A percentile compares a stretch with the other conserved stretches of the same genome.
phyloP scores from a whole-genome alignment of 2,797 vertebrate genomes.

The Allobates femoralis region DNA sequence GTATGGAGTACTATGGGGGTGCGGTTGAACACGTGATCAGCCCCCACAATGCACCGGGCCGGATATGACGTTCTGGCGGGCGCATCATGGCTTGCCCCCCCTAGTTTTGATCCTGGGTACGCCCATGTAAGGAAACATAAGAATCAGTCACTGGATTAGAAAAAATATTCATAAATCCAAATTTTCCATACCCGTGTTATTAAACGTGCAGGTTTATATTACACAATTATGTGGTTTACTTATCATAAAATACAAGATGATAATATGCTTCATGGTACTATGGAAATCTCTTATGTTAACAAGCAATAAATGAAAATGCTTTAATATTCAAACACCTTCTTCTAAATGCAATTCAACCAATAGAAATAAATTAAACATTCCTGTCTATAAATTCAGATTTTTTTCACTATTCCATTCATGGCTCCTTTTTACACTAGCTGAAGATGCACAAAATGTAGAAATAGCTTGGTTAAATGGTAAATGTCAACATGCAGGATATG shows the following conservation, averaged over 20 bases:
- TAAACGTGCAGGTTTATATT: not conserved
- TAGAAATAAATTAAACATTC: not conserved
- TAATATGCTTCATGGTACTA: not conserved
- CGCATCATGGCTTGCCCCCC: too few species aligned
- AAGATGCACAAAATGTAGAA: not conserved
- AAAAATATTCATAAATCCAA: not conserved
- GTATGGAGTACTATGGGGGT: too few species aligned
- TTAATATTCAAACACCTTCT: not conserved
- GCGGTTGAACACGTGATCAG: too few species aligned
- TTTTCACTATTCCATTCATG: not conserved
- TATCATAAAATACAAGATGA: not conserved
- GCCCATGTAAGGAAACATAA: too few species aligned
- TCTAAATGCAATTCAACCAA: not conserved
- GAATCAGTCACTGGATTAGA: too few species aligned
- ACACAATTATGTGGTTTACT: not conserved
- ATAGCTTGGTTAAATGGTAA: slow-evolving; percentile 16
- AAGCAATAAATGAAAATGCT: not conserved
- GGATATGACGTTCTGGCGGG: too few species aligned
- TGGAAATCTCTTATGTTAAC: not conserved
- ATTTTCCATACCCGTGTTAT: not conserved
- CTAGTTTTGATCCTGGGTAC: too few species aligned
- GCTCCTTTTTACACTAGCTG: not conserved
- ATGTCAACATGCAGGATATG: slow-evolving; percentile 21
- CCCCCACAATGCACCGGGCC: too few species aligned
- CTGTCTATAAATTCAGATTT: not conserved